Conservation (phyloP, 2,888 invertebrate genomes). For the Caradrina clavipalpis region DNA sequence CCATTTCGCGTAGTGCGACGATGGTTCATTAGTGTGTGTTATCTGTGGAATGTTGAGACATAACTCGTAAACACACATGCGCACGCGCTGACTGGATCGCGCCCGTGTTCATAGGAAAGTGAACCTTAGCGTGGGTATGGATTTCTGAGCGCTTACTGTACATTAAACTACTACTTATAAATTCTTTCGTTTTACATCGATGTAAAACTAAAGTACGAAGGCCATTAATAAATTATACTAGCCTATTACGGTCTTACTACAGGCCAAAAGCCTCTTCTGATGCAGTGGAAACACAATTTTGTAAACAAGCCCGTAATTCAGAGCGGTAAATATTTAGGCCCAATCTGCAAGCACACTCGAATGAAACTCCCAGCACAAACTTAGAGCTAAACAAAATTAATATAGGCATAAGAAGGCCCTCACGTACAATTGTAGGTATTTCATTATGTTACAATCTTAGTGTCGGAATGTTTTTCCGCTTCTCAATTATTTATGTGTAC, state of each 20-base stretch:
- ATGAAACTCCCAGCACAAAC: slow-evolving; percentile 33
- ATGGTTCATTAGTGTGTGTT: too few relatives aligned
- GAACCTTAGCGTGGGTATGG: too few relatives aligned
- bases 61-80: too few relatives aligned
- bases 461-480: slow-evolving; percentile 58
- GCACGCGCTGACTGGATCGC: too few relatives aligned
- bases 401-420: slow-evolving; percentile 24
- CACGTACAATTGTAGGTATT: slow-evolving; percentile 41
- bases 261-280: too few relatives aligned
- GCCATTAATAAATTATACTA: too few relatives aligned
- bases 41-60: too few relatives aligned
- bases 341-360: slow-evolving; percentile 22
- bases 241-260: too few relatives aligned
- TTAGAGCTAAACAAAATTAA: slow-evolving; percentile 40
- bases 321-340: slow-evolving; percentile 45
- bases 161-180: not conserved
- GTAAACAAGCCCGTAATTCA: slow-evolving; percentile 12
- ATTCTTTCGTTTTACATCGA: slow-evolving; percentile 1
- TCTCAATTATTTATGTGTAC: slow-evolving; percentile 67
- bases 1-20: too few relatives aligned
- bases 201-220: too few relatives aligned
- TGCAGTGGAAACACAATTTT: not conserved
- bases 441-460: slow-evolving; percentile 59
- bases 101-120: too few relatives aligned
- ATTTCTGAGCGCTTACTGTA: too few relatives aligned